A percentile compares a stretch with the other conserved stretches of the same genome.
phyloP scores from a whole-genome alignment of 1,140 invertebrate species.

The Atta colombica region DNA sequence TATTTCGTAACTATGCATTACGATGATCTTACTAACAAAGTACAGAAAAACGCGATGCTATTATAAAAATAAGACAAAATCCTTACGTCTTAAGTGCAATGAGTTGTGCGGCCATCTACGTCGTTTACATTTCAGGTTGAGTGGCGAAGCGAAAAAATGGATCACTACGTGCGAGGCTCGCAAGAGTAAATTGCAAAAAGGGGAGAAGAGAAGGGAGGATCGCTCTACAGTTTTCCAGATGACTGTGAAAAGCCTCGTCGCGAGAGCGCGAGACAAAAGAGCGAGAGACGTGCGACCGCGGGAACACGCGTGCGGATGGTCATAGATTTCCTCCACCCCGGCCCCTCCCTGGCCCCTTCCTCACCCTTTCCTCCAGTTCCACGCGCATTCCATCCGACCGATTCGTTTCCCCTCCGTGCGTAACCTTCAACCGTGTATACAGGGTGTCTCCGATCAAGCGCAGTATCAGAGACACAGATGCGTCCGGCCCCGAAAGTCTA shows the following conservation, averaged over 20 bases:
- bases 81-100: neutral
- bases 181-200: neutral
- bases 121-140: neutral
- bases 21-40: neutral
- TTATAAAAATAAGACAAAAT: neutral
- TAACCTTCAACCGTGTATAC: conserved; percentile 66
- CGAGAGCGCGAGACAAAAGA: conserved; percentile 56
- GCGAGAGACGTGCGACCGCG: conserved; percentile 43
- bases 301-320: conserved; percentile 46
- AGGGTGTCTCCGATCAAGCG: conserved; percentile 56
- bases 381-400: conserved; percentile 62
- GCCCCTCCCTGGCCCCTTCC: neutral
- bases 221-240: conserved; percentile 22
- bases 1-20: neutral
- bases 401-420: conserved; percentile 59
- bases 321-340: conserved; percentile 53
- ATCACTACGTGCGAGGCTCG: neutral
- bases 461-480: conserved; percentile 36
- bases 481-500: neutral
- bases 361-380: conserved; percentile 51
- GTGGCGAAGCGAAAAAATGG: neutral
- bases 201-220: neutral
- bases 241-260: conserved; percentile 11
- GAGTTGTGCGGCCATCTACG: neutral
- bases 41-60: neutral